These are phyloP conservation scores for Malaclemys terrapin DNA, from an alignment of 2,113 vertebrate species.

Conservation along the genomic window DNA sequence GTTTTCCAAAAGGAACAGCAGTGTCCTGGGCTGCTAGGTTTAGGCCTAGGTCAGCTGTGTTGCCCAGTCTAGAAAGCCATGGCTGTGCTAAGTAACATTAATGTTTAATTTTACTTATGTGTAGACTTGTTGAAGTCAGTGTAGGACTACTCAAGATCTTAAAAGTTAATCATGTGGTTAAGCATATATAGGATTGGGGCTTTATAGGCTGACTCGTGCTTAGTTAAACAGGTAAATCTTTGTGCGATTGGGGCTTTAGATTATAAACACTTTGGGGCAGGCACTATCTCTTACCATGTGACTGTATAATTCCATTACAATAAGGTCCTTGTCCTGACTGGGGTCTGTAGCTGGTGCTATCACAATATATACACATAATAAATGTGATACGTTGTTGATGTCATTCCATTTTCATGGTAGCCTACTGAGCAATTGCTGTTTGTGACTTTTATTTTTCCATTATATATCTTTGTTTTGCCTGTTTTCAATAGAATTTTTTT, in stretches of 20 bases:
- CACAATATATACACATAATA: not conserved
- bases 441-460: not conserved
- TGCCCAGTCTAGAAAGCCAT: not conserved
- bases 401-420: not conserved
- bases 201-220: not conserved
- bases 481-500: not conserved
- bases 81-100: not conserved
- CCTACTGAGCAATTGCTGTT: not conserved
- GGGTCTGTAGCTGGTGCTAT: not conserved
- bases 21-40: not conserved
- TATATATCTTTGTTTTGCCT: not conserved
- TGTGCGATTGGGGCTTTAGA: not conserved
- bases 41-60: not conserved
- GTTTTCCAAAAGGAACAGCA: not conserved
- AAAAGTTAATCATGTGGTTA: not conserved
- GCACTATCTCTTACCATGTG: not conserved
- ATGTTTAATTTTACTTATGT: not conserved
- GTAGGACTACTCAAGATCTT: not conserved
- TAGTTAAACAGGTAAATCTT: not conserved
- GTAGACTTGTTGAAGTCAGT: not conserved
- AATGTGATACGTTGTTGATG: not conserved
- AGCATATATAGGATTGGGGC: not conserved
- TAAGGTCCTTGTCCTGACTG: not conserved
- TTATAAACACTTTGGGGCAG: not conserved
- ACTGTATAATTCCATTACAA: not conserved